These are phyloP conservation scores for Pristionchus mayeri DNA, from an alignment of 2,888 invertebrate species.

Conservation along the genomic window DNA sequence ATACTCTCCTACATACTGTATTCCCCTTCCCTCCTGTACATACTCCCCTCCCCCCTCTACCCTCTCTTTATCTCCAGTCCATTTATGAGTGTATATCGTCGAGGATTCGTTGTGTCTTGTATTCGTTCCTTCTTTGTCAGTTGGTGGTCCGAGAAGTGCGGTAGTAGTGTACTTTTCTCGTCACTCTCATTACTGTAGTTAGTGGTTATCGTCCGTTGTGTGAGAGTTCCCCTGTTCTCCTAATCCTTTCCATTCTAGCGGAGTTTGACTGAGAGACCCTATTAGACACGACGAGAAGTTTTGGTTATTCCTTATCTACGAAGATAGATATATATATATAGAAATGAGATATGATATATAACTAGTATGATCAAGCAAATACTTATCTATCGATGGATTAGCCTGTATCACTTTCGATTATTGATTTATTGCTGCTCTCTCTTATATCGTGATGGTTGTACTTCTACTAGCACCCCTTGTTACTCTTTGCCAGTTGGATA, in stretches of 20 bases:
- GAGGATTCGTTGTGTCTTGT: constrained; percentile 4
- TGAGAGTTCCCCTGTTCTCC: neutral
- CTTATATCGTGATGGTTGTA: neutral
- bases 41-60: neutral
- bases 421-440: neutral
- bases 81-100: neutral
- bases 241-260: neutral
- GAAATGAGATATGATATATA: constrained; percentile 3
- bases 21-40: neutral
- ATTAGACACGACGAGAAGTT: neutral
- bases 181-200: too few relatives aligned
- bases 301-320: neutral
- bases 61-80: neutral
- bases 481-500: neutral
- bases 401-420: neutral
- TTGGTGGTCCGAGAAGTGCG: neutral
- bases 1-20: too few relatives aligned
- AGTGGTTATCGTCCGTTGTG: neutral
- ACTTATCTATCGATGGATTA: neutral
- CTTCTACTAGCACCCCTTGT: neutral
- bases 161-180: neutral
- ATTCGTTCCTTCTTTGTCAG: constrained; percentile 24
- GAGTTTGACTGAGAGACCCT: constrained; percentile 10
- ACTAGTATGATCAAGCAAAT: neutral
- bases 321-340: constrained; percentile 8